These are phyloP conservation scores for Decapterus maruadsi DNA, from an alignment of 2,797 vertebrate genomes.

Conservation along the genomic window DNA sequence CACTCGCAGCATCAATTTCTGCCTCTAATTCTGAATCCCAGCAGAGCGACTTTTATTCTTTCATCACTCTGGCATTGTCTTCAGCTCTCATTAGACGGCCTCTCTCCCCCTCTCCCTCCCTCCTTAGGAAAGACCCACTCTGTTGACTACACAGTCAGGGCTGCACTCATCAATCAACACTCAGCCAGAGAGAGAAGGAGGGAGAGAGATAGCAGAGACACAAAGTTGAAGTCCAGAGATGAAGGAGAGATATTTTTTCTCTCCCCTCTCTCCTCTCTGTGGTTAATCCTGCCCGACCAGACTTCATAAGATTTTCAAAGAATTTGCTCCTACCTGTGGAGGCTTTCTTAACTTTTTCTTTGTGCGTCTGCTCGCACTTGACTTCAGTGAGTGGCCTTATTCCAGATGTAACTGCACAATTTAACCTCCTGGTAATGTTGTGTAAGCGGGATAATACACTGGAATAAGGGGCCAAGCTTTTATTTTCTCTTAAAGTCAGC, in stretches of 20 bases:
- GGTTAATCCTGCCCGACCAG: constrained; percentile 16
- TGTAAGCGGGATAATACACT: background rate
- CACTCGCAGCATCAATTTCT: constrained; percentile 62
- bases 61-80: constrained; percentile 67
- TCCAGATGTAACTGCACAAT: background rate
- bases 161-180: constrained; percentile 51
- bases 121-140: constrained; percentile 44
- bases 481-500: background rate
- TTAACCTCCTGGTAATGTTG: background rate
- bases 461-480: background rate
- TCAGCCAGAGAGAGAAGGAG: constrained; percentile 7
- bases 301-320: constrained; percentile 6
- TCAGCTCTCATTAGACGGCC: constrained; percentile 58
- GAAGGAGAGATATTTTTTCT: background rate
- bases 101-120: background rate
- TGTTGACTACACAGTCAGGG: constrained; percentile 44
- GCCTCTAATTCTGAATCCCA: constrained; percentile 60
- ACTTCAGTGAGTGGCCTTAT: background rate
- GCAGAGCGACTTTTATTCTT: constrained; percentile 54
- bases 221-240: constrained; percentile 27
- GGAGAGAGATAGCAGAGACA: background rate
- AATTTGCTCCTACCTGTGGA: background rate
- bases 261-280: background rate
- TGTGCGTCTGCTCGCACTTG: background rate
- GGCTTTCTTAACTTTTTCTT: background rate